These are phyloP conservation scores for Prunella himalayana DNA, from an alignment of 2,113 vertebrate species.

Conservation along the genomic window DNA sequence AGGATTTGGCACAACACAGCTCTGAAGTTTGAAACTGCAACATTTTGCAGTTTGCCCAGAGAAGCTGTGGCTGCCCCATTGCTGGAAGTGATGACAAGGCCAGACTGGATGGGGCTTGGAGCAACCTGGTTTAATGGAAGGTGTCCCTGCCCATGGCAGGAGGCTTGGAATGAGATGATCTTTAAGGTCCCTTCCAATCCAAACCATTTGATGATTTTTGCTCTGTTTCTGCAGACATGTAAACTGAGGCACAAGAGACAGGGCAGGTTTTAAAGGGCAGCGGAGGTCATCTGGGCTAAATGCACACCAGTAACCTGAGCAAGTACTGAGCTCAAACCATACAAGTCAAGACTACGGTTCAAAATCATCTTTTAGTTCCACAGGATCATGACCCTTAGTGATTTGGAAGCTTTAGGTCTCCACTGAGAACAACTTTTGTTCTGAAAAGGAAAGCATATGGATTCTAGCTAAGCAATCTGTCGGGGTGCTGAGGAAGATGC, in stretches of 20 bases:
- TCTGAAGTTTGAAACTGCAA: background rate
- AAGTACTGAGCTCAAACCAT: background rate
- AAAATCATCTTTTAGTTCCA: background rate
- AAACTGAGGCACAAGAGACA: background rate
- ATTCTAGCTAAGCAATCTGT: background rate
- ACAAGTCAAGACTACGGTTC: background rate
- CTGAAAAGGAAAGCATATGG: conserved; percentile 4
- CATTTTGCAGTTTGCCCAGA: background rate
- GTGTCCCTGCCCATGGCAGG: background rate
- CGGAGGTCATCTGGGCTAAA: background rate
- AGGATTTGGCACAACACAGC: background rate
- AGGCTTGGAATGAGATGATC: background rate
- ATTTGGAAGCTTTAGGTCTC: background rate
- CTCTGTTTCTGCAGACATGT: background rate
- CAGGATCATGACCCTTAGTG: background rate
- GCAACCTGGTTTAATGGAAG: background rate
- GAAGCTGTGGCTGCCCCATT: background rate
- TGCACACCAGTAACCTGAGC: background rate
- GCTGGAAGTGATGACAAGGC: background rate
- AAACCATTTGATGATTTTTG: background rate
- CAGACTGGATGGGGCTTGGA: background rate
- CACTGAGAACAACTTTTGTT: background rate
- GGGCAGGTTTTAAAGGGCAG: background rate
- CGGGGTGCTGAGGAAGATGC: background rate
- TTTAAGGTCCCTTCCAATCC: background rate